These are phyloP conservation scores for Drosophila austrosaltans DNA, from an alignment of 2,888 invertebrate species.

Conservation along the genomic window DNA sequence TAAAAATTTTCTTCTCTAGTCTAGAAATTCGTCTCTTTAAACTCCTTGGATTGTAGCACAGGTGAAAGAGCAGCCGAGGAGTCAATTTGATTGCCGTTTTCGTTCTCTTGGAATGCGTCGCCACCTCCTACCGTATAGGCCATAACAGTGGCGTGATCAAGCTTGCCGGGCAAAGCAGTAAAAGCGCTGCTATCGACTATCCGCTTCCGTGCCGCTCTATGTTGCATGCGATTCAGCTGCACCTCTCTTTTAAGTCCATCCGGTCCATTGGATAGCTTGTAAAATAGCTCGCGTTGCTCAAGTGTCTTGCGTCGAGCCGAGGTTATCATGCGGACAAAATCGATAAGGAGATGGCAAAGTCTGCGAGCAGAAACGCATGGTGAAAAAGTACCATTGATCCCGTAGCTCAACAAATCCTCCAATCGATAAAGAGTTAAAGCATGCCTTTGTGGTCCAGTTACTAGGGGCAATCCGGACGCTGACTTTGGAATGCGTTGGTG, in stretches of 20 bases:
- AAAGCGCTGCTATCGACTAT: conserved; percentile 90
- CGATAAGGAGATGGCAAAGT: conserved; percentile 89
- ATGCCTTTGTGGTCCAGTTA: conserved; percentile 90
- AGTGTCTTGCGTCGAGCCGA: conserved; percentile 92
- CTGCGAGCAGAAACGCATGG: conserved; percentile 87
- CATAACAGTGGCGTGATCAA: conserved; percentile 94
- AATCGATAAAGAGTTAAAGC: conserved; percentile 89
- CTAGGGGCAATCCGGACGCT: conserved; percentile 86
- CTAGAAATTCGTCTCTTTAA: conserved; percentile 82
- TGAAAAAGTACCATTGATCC: conserved; percentile 87
- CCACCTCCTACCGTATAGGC: conserved; percentile 89
- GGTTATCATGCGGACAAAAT: conserved; percentile 91
- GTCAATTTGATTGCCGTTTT: conserved; percentile 37
- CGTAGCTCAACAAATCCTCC: conserved; percentile 89
- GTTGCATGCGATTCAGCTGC: conserved; percentile 86
- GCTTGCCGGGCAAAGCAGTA: conserved; percentile 90
- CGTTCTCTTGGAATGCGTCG: conserved; percentile 15
- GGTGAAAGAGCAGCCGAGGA: conserved; percentile 60
- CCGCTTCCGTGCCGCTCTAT: conserved; percentile 87
- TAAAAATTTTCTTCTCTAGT: conserved; percentile 38
- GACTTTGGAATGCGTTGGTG: conserved; percentile 84
- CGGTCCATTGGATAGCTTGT: conserved; percentile 85
- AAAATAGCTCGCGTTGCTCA: conserved; percentile 92
- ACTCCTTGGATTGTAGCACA: conserved; percentile 81
- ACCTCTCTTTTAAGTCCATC: conserved; percentile 85